These are phyloP conservation scores for Amphipyra berbera DNA, from an alignment of 2,888 invertebrate genomes.

Conservation along the genomic window DNA sequence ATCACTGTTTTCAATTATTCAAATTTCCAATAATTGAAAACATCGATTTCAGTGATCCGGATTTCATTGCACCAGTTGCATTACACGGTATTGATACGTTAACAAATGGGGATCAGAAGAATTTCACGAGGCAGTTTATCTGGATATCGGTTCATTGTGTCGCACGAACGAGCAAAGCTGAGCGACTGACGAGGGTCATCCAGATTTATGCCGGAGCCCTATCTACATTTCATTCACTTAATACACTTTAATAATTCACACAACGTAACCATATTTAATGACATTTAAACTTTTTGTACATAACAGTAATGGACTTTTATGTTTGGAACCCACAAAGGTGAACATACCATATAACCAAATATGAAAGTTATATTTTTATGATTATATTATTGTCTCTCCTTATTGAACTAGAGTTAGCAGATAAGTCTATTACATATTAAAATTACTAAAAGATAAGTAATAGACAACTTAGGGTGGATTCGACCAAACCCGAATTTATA, in stretches of 20 bases:
- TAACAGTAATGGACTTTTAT: too few relatives aligned
- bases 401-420: constrained; percentile 24
- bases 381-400: too few relatives aligned
- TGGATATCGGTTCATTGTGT: constrained; percentile 60
- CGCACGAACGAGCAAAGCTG: constrained; percentile 42
- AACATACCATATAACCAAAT: background rate
- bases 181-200: constrained; percentile 61
- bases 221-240: constrained; percentile 49
- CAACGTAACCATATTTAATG: constrained; percentile 27
- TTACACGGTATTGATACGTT: constrained; percentile 14
- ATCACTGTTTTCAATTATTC: too few relatives aligned
- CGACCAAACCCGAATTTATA: too few relatives aligned
- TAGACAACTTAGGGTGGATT: too few relatives aligned
- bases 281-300: too few relatives aligned
- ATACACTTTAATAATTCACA: constrained; percentile 54
- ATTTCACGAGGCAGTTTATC: constrained; percentile 58
- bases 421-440: constrained; percentile 32
- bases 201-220: constrained; percentile 54
- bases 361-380: constrained; percentile 17
- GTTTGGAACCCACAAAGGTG: too few relatives aligned
- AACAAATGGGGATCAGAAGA: constrained; percentile 38
- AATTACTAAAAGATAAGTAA: too few relatives aligned
- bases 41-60: too few relatives aligned
- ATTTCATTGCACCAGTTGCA: constrained; percentile 2
- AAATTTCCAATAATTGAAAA: too few relatives aligned